Conservation (phyloP, 2,888 invertebrate genomes). For the Herminia tarsipennalis region DNA sequence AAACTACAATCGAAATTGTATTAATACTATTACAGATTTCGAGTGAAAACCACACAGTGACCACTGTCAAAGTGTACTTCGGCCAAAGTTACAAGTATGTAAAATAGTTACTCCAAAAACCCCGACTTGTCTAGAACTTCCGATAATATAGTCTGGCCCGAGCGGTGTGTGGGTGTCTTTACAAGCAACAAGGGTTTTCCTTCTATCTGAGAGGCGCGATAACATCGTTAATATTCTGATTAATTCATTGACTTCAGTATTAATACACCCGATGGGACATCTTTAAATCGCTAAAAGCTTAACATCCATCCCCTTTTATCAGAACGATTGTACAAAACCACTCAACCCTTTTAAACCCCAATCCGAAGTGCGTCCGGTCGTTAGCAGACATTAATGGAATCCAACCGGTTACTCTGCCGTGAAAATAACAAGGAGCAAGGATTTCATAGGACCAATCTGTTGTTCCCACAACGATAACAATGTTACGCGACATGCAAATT, state of each 20-base stretch:
- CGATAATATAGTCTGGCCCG: no score
- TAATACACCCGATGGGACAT: slow-evolving; percentile 71
- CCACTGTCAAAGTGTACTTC: no score
- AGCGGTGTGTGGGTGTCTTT: no score
- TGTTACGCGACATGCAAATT: slow-evolving; percentile 46
- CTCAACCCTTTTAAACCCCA: slow-evolving; percentile 85
- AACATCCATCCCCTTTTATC: slow-evolving; percentile 81
- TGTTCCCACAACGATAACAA: slow-evolving; percentile 62
- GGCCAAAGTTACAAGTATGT: no score
- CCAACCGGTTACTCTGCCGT: slow-evolving; percentile 76
- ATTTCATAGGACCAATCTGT: slow-evolving; percentile 65
- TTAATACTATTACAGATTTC: no score
- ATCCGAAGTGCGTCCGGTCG: slow-evolving; percentile 83
- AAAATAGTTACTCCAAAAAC: no score
- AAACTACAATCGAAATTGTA: no score
- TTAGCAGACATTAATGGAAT: slow-evolving; percentile 85
- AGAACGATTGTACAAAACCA: slow-evolving; percentile 83
- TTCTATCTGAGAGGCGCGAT: no score
- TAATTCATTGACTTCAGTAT: slow-evolving; percentile 61
- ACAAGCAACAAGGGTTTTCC: no score
- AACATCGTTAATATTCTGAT: slow-evolving; percentile 37
- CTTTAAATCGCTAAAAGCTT: slow-evolving; percentile 81
- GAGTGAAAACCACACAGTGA: no score
- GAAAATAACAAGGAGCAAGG: slow-evolving; percentile 77
- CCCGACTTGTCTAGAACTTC: no score